Percentiles rank a stretch among this genome's conserved stretches.
phyloP scores from a whole-genome alignment of 1,140 invertebrate genomes.

The Drosophila willistoni region DNA sequence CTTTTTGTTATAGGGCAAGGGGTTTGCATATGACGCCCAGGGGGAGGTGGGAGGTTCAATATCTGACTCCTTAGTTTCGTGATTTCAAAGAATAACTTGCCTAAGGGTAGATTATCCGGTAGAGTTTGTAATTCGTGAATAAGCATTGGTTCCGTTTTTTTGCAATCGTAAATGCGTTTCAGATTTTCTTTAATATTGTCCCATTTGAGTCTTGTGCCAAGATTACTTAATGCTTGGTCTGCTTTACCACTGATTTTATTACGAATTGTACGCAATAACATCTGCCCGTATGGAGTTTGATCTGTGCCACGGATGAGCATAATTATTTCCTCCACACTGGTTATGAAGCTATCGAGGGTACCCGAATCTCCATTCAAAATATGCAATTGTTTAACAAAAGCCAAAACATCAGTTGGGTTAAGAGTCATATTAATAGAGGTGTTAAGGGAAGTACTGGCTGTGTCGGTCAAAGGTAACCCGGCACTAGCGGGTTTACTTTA shows the following conservation, averaged over 20 bases:
- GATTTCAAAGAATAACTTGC: neutral
- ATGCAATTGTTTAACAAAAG: neutral
- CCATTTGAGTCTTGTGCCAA: neutral
- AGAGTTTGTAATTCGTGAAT: constrained; percentile 4
- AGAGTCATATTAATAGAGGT: neutral
- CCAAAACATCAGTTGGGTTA: neutral
- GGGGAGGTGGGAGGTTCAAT: neutral
- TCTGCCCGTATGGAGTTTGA: constrained; percentile 8
- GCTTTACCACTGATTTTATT: constrained; percentile 20
- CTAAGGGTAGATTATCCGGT: neutral
- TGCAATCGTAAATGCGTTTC: neutral
- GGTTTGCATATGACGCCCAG: neutral
- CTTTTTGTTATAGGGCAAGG: no score
- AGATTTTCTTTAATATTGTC: constrained; percentile 12
- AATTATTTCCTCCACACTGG: constrained; percentile 1
- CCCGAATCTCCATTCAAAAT: neutral
- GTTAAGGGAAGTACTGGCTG: neutral
- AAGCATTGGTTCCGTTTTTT: constrained; percentile 12
- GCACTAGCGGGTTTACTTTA: no score
- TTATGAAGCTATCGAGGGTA: neutral
- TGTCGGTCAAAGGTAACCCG: no score
- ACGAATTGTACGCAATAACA: neutral
- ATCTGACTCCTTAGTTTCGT: neutral
- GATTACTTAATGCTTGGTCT: neutral
- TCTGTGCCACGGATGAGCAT: constrained; percentile 21